Percentiles rank a stretch among this genome's conserved stretches.
Evolutionary conservation across 2,888 invertebrate genomes (phyloP).

Genomic region (Adineta ricciae): DNA sequence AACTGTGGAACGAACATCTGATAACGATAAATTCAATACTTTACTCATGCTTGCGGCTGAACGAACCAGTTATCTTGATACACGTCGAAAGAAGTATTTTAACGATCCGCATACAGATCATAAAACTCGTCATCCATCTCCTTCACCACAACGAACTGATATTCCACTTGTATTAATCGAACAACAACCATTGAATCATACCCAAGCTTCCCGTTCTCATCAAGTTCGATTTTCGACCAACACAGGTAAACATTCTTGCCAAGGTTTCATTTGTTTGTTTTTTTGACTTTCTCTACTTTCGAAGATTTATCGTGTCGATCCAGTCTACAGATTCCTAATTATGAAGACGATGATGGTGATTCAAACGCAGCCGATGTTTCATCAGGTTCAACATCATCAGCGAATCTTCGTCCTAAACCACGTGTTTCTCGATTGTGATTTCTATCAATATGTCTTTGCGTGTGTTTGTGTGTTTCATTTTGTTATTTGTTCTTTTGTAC

Average conservation of each 20-base stretch:
- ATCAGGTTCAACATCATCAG: not conserved
- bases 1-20: not conserved
- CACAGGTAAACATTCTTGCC: not conserved
- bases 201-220: not conserved
- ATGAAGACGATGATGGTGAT: not conserved
- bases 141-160: conserved; percentile 10
- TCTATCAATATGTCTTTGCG: not conserved
- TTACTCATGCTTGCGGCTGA: conserved; percentile 1
- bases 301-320: not conserved
- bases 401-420: not conserved
- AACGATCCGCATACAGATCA: not conserved
- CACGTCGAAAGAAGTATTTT: not conserved
- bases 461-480: not conserved
- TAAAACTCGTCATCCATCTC: not conserved
- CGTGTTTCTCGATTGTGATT: conserved; percentile 15
- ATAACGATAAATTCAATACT: not conserved
- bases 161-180: conserved; percentile 11
- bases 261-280: not conserved
- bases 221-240: not conserved
- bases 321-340: not conserved
- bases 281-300: not conserved
- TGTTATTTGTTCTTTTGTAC: conserved; percentile 9
- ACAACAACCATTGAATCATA: not conserved
- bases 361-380: not conserved
- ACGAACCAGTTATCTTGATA: not conserved